Evolutionary conservation across 2,113 vertebrate species (phyloP).

Genomic region (Otolemur garnettii): DNA sequence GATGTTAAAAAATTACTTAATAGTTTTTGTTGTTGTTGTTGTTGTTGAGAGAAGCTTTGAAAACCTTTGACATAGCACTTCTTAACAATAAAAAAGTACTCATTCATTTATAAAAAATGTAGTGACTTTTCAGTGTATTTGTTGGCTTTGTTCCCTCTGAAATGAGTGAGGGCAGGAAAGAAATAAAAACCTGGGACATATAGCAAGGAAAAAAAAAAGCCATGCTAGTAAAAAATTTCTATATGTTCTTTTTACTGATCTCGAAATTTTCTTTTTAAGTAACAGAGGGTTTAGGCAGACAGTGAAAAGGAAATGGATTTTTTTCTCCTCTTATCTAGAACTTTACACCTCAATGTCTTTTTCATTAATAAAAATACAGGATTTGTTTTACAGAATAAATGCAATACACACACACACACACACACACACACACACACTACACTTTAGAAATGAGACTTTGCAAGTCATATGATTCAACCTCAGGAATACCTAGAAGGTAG

Average conservation of each 20-base stretch:
- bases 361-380: neutral
- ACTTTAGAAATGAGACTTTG: neutral
- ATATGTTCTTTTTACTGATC: neutral
- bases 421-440: neutral
- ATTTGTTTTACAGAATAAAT: slow-evolving; percentile 12
- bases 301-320: neutral
- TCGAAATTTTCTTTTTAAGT: slow-evolving; percentile 34
- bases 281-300: neutral
- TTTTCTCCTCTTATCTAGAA: neutral
- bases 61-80: neutral
- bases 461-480: neutral
- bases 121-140: slow-evolving; percentile 1
- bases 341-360: neutral
- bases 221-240: neutral
- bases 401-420: neutral
- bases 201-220: neutral
- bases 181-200: neutral
- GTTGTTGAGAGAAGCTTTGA: neutral
- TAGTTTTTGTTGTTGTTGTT: neutral
- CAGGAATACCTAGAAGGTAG: neutral
- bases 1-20: neutral
- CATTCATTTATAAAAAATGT: neutral
- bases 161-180: neutral
- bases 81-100: neutral
- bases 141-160: neutral